A percentile compares a stretch with the other conserved stretches of the same genome.
These are phyloP conservation scores for Lycocerus yunnanus DNA, from an alignment of 2,888 invertebrate species.

Conservation along the genomic window DNA sequence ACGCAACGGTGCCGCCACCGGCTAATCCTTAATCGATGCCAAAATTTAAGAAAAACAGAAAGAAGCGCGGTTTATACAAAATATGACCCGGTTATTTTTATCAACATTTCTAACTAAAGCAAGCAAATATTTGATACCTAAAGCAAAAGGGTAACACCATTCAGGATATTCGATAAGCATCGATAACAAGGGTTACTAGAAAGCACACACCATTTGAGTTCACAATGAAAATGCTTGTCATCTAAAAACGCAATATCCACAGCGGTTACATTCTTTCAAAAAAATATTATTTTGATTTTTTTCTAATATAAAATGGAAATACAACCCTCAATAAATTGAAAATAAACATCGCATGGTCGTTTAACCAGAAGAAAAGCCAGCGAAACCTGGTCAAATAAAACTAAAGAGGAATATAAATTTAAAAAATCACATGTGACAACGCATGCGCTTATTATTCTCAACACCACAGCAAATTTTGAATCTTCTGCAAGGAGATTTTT, in stretches of 20 bases:
- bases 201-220: conserved; percentile 16
- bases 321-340: neutral
- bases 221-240: conserved; percentile 17
- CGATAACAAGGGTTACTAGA: conserved; percentile 20
- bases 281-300: neutral
- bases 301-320: neutral
- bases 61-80: neutral
- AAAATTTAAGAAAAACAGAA: neutral
- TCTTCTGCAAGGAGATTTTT: too few relatives aligned
- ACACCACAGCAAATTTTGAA: too few relatives aligned
- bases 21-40: neutral
- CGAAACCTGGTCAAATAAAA: too few relatives aligned
- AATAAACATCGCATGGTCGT: neutral
- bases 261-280: neutral
- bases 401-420: too few relatives aligned
- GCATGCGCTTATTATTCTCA: too few relatives aligned
- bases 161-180: conserved; percentile 18
- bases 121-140: conserved; percentile 14
- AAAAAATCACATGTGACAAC: too few relatives aligned
- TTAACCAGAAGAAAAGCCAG: too few relatives aligned
- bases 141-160: conserved; percentile 12
- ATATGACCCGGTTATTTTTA: conserved; percentile 5
- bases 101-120: conserved; percentile 8
- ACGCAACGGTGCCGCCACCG: neutral
- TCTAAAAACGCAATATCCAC: conserved; percentile 6